Percentiles rank a stretch among this genome's conserved stretches.
Evolutionary conservation across 2,113 vertebrate genomes (phyloP).

Genomic region (Saguinus midas): DNA sequence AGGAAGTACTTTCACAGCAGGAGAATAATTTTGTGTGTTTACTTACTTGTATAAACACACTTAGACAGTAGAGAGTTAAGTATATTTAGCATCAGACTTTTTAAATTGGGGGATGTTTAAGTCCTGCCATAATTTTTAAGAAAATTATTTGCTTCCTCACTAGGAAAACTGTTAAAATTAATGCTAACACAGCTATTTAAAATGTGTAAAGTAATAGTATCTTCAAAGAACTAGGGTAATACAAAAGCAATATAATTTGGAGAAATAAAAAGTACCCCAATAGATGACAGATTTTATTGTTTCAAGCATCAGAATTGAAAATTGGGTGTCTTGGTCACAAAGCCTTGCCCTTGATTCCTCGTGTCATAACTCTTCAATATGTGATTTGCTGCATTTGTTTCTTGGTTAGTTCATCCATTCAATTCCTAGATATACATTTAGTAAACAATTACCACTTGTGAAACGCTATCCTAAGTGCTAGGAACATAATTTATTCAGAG

Average conservation of each 20-base stretch:
- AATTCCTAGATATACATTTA: not conserved
- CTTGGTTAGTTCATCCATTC: not conserved
- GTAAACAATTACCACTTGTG: not conserved
- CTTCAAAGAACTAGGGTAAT: not conserved
- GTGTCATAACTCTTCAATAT: not conserved
- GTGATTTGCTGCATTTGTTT: not conserved
- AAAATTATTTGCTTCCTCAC: not conserved
- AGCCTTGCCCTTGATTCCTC: not conserved
- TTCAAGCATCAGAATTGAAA: constrained; percentile 23
- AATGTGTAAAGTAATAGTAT: not conserved
- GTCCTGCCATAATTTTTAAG: not conserved
- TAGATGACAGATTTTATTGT: not conserved
- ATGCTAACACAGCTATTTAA: not conserved
- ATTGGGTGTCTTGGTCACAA: not conserved
- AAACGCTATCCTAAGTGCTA: not conserved
- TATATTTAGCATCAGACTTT: constrained; percentile 2
- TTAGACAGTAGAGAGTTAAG: not conserved
- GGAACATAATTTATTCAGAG: not conserved
- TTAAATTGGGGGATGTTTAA: constrained; percentile 15
- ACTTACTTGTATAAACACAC: not conserved
- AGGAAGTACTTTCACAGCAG: not conserved
- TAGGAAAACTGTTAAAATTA: constrained; percentile 30
- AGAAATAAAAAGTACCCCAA: not conserved
- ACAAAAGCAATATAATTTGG: not conserved
- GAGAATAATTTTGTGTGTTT: not conserved